Conservation (phyloP, 2,797 vertebrate genomes). For the Eupleurogrammus muticus region DNA sequence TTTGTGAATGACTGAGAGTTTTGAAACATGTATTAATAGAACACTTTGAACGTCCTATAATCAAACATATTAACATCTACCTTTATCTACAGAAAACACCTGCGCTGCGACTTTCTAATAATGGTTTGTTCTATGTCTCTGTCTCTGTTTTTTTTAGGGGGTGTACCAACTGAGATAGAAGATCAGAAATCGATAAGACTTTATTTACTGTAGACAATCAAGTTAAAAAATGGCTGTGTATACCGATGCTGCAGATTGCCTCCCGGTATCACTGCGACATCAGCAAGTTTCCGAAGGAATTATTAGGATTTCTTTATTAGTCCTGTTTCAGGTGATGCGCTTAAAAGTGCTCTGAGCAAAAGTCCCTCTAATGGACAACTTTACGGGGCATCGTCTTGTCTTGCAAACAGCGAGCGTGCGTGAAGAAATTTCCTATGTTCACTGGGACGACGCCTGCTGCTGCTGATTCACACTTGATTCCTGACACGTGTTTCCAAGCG, state of each 20-base stretch:
- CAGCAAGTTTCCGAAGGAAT: neutral
- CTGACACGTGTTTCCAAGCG: neutral
- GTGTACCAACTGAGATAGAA: neutral
- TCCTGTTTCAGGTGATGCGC: neutral
- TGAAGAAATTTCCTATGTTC: neutral
- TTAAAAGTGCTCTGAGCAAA: neutral
- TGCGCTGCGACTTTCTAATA: too few relatives aligned
- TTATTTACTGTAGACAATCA: neutral
- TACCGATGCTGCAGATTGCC: neutral
- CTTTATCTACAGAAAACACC: too few relatives aligned
- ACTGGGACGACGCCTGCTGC: neutral
- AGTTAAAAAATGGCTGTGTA: slow-evolving; percentile 7
- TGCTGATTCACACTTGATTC: slow-evolving; percentile 6
- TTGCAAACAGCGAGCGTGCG: neutral
- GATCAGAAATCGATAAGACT: neutral
- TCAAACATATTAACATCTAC: too few relatives aligned
- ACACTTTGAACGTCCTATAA: too few relatives aligned
- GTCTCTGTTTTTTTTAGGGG: slow-evolving; percentile 1
- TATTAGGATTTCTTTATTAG: neutral
- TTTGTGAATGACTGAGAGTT: too few relatives aligned
- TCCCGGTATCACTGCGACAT: neutral
- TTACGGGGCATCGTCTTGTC: neutral
- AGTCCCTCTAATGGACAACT: neutral
- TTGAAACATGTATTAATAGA: too few relatives aligned
- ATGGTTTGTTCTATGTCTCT: too few relatives aligned